Evolutionary conservation across 2,113 vertebrate species (phyloP).

Genomic region (Ptilorrhoa leucosticta): DNA sequence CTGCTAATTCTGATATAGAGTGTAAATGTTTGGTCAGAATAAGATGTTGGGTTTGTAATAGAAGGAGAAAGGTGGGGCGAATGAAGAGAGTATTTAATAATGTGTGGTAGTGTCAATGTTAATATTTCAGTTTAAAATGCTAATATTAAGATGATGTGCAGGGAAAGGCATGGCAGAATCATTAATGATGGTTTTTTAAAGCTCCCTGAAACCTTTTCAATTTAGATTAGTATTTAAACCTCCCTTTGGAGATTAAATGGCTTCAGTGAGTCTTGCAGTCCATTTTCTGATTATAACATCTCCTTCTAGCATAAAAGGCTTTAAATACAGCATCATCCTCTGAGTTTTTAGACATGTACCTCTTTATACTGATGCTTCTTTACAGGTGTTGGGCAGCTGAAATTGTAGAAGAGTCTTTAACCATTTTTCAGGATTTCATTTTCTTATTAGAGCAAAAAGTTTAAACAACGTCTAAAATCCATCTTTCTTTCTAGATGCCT

Average conservation of each 20-base stretch:
- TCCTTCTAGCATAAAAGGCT: background rate
- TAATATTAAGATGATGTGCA: background rate
- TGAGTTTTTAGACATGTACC: background rate
- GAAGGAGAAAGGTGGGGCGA: background rate
- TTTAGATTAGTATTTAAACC: conserved; percentile 58
- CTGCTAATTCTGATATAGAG: background rate
- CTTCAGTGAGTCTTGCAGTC: conserved; percentile 13
- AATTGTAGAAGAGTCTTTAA: background rate
- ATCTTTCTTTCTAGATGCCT: background rate
- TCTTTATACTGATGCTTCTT: background rate
- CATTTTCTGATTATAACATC: conserved; percentile 48
- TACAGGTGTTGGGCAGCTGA: background rate
- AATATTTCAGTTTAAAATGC: background rate
- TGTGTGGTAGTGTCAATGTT: background rate
- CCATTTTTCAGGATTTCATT: background rate
- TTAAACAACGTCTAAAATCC: background rate
- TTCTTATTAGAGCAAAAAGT: background rate
- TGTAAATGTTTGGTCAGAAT: background rate
- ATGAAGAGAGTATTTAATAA: background rate
- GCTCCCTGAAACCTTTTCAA: conserved; percentile 31
- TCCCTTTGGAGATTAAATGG: conserved; percentile 30
- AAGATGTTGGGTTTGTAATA: background rate
- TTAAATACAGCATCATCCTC: background rate
- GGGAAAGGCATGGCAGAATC: background rate
- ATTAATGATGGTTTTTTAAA: conserved; percentile 18